Conservation (phyloP, 1,140 invertebrate genomes). For the Glomeris maerens region DNA sequence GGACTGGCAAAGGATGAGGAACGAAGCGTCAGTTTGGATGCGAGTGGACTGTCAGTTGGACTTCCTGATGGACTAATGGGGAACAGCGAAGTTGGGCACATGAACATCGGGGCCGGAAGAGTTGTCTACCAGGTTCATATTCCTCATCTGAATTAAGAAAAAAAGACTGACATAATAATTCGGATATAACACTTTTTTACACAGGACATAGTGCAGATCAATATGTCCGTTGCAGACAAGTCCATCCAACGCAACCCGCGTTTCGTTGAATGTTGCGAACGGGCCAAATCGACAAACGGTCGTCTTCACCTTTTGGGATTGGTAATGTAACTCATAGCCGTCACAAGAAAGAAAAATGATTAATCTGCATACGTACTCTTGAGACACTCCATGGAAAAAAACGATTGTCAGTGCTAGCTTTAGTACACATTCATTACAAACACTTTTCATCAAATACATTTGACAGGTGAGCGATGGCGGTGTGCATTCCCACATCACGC, state of each 20-base stretch:
- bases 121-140: slow-evolving; percentile 35
- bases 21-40: slow-evolving; percentile 27
- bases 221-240: slow-evolving; percentile 29
- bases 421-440: no score
- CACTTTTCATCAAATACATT: no score
- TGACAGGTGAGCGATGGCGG: slow-evolving; percentile 34
- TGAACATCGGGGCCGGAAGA: slow-evolving; percentile 38
- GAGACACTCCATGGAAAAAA: no score
- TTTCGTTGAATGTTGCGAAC: slow-evolving; percentile 26
- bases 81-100: slow-evolving; percentile 39
- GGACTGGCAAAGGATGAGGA: background rate
- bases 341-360: background rate
- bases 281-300: slow-evolving; percentile 28
- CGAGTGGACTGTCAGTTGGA: slow-evolving; percentile 35
- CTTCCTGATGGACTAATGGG: slow-evolving; percentile 37
- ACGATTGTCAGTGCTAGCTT: no score
- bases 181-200: no score
- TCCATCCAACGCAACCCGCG: slow-evolving; percentile 27
- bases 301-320: slow-evolving; percentile 32
- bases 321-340: slow-evolving; percentile 15
- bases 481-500: slow-evolving; percentile 37
- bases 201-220: slow-evolving; percentile 35
- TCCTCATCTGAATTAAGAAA: no score
- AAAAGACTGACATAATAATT: no score
- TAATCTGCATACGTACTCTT: background rate